Evolutionary conservation across 2,888 invertebrate species (phyloP).

Genomic region (Conomelus anceps): DNA sequence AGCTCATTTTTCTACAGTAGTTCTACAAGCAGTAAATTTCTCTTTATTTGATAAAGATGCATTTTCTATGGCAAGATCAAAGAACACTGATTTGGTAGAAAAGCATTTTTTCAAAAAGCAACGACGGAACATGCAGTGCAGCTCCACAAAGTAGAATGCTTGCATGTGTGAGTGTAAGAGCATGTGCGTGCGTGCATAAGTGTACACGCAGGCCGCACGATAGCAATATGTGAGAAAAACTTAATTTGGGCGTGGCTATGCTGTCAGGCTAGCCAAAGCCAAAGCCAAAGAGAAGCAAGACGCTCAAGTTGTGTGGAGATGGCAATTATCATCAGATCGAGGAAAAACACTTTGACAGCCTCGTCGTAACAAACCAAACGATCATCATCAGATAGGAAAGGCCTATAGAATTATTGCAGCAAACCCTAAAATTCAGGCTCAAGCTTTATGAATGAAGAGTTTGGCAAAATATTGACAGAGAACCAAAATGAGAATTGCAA

Average conservation of each 20-base stretch:
- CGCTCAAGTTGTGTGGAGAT: neutral
- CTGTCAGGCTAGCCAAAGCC: neutral
- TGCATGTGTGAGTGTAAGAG: neutral
- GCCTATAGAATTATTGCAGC: neutral
- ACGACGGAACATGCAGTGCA: neutral
- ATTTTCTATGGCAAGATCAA: neutral
- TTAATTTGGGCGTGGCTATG: neutral
- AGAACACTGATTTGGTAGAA: neutral
- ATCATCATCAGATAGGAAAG: neutral
- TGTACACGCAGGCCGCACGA: no score
- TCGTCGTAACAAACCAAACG: neutral
- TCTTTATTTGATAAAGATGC: neutral
- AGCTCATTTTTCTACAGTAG: neutral
- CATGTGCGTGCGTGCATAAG: neutral
- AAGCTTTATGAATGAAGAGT: no score
- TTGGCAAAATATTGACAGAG: no score
- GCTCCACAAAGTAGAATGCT: neutral
- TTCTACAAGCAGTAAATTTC: no score
- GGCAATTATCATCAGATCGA: neutral
- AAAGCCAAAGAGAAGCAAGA: neutral
- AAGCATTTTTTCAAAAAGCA: neutral
- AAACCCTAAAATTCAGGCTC: neutral
- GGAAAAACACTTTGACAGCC: neutral
- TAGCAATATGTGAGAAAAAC: neutral
- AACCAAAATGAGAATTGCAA: no score